Base-by-base conservation (phyloP, 2,888 invertebrate genomes). In the Torymus texanus region DNA sequence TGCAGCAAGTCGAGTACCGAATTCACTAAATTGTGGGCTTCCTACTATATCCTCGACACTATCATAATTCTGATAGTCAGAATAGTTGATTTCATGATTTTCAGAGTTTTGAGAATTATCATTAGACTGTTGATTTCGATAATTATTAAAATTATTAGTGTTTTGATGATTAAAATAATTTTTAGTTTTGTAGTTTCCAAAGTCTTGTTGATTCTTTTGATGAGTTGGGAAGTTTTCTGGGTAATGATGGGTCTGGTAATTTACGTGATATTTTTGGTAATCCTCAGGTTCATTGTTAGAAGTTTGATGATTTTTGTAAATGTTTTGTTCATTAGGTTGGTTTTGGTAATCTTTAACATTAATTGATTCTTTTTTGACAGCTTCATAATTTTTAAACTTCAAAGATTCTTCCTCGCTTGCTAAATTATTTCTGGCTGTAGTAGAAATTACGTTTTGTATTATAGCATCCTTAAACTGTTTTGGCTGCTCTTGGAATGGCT, bases 61-160 rank as follows among this genome's bases (percentile, higher is more conserved):
- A 1, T 78, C 78, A 3, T 78, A 70, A 53, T 78, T 76, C 12
- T 67, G 62, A 51, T 80, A 76, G 21, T 75, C 79, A 21, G 71
- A 16, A 63, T 62, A 53, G 24, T 78, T 59, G 16, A 4, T 62
- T 58, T 62, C 51, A 11, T 62, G 71, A 62, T 24, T 72, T 62
- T 62, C 51, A 3, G 21, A 16, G 24, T 51, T 58, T 21, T 66
- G 75, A 59, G 16, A 4, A 14, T 62, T 21, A 18, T 2, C 16
- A 16, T 2, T 16, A 16, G 41, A 4, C 41, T 62, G 62, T 13
- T 18, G 13, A 13, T 71, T 58, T 50, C 11, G 29, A 65, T 55
- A n/a, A 58, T 61, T 50, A 5, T 56, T n/a, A 65, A 13, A 58
- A 50, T 63, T 58, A 2, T 56, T 58, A 29, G 14, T 14, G 2